Evolutionary conservation across 1,140 invertebrate species (phyloP).

Genomic region (Diachasma alloeum): DNA sequence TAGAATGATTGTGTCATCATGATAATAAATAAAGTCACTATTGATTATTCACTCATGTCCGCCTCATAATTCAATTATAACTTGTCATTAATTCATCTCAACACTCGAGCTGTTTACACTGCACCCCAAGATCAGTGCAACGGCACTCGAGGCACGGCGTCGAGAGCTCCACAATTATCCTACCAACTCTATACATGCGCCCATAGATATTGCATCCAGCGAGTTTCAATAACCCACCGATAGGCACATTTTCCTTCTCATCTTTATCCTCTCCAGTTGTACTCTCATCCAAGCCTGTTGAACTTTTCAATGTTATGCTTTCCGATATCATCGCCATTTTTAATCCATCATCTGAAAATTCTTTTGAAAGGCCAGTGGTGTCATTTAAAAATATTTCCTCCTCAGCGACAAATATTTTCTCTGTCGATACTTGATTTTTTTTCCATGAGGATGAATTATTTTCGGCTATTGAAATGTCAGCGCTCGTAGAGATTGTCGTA

Average conservation of each 20-base stretch:
- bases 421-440: not conserved
- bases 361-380: conserved; percentile 1
- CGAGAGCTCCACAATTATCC: conserved; percentile 85
- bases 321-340: not conserved
- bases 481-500: not conserved
- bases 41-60: too few species aligned
- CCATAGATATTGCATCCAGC: conserved; percentile 93
- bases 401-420: not conserved
- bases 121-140: conserved; percentile 87
- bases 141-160: conserved; percentile 83
- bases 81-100: conserved; percentile 48
- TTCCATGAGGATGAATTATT: too few species aligned
- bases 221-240: conserved; percentile 74
- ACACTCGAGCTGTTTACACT: conserved; percentile 79
- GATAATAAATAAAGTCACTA: too few species aligned
- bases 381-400: not conserved
- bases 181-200: conserved; percentile 85
- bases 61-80: not conserved
- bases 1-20: too few species aligned
- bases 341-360: not conserved
- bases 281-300: not conserved
- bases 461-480: too few species aligned
- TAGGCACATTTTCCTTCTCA: conserved; percentile 27
- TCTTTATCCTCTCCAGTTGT: not conserved
- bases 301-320: not conserved